Evolutionary conservation across 2,888 invertebrate species (phyloP).

Genomic region (Andrena chrysosceles): DNA sequence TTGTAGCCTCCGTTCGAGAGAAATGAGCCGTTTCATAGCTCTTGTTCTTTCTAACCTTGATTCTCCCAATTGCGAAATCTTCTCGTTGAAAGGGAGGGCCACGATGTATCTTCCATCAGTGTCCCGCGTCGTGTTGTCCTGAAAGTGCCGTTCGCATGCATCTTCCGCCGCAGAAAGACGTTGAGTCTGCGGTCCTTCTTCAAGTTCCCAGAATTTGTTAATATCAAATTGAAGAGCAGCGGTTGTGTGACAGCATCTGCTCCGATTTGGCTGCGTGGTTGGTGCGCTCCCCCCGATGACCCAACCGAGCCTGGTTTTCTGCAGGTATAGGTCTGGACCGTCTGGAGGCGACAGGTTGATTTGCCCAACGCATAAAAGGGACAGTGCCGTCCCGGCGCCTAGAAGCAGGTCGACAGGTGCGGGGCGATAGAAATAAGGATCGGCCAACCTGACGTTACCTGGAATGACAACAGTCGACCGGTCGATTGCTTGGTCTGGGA

Average conservation of each 20-base stretch:
- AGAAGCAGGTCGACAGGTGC: neutral
- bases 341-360: neutral
- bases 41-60: neutral
- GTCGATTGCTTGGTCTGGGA: neutral
- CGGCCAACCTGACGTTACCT: neutral
- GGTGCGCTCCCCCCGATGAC: constrained; percentile 1
- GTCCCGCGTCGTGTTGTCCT: neutral
- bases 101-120: neutral
- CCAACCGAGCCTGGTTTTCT: constrained; percentile 10
- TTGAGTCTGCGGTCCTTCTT: neutral
- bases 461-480: neutral
- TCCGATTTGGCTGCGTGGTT: neutral
- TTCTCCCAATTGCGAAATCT: neutral
- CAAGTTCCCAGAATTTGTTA: constrained; percentile 10
- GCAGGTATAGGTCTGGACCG: neutral
- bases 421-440: neutral
- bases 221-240: neutral
- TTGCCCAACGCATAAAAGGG: neutral
- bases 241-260: neutral
- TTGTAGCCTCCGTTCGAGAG: too few species aligned
- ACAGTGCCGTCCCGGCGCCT: neutral
- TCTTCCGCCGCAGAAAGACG: neutral
- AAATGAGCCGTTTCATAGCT: too few species aligned
- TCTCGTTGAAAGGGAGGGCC: neutral
- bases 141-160: constrained; percentile 17